Base-by-base conservation (phyloP, 2,888 invertebrate genomes). In the Oscheius sp. region DNA sequence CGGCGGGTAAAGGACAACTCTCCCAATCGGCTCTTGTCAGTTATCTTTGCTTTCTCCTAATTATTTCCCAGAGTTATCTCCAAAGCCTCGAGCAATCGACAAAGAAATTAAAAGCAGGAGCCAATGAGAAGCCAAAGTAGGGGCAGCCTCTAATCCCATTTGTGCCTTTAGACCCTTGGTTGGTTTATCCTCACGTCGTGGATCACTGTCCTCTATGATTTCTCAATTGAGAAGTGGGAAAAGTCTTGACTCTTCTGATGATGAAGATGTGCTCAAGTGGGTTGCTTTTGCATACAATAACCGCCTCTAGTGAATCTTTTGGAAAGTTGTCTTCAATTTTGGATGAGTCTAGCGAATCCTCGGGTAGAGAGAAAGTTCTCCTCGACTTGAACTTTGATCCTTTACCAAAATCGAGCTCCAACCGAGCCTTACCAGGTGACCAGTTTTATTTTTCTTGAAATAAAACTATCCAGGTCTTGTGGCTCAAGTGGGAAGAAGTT, bases 401-500 rank as follows among this genome's bases (percentile, higher is more conserved):
- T 35, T 35, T 35, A n/a, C 55, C 52, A 12, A 66, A 52, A 45
- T 18, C 41, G 5, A 43, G 43, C 21, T 21, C 41, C 9, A 58
- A 25, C 3, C 13, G 64, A 27, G 66, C 66, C n/a, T 35, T 63
- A 3, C 66, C 66, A 49, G 66, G 66, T 41, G 2, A 12, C 6
- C 16, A 16, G 5, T 16, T 59, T 27, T 35, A 1, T 18, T 45
- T 41, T 61, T 6, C 21, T 61, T 61, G n/a, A 56, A 56, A 23
- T 21, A 49, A n/a, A 13, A 2, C 55, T 5, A 9, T 55, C 6
- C 16, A 61, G 61, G 61, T 3, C 61, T 61, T 1, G 23, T 58
- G 61, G 45, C 52, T 18, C 76, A 78, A 74, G 75, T 75, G 16
- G 76, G 76, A n/a, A 55, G 72, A 18, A 80, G 77, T 35, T 77